Evolutionary conservation across 2,113 vertebrate genomes (phyloP), one percentile per base, ranked within the genome.

Genomic region (Corydoras sp.): DNA sequence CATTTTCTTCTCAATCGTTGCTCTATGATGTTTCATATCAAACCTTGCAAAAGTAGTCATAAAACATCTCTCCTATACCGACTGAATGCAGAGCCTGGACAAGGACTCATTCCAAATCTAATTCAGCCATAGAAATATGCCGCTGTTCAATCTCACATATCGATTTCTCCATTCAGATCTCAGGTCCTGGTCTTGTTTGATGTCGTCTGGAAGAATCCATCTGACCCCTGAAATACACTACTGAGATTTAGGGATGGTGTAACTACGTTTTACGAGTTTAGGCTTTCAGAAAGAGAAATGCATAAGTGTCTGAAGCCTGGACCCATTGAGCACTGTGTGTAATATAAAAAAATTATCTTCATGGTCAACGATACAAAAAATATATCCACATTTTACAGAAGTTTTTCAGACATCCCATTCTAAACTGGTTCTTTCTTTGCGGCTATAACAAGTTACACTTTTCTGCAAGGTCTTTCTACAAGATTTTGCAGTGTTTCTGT

Each of bases 71-170:
- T 64, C 48, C 7, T 8, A 43, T 43, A 43, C 35, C 35, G 35
- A 58, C 14, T 53, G 15, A 72, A 64, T 58, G 30, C 54, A 49
- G 18, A 51, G 24, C 59, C 50, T 12, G 7, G 61, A 54, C 14
- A 56, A 56, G 32, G 54, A 50, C 71, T 58, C 53, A 31, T 58
- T 72, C 61, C 54, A 65, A 72, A 72, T 72, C 71, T 58, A 72
- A 72, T 72, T 72, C 55, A 72, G 24, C 70, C 53, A 72, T 65
- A 72, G 10, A 18, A 15, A 64, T 55, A 72, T 56, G 53, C 51
- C 15, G 31, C 70, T 58, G 54, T 65, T 72, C 62, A 65, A 32
- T 65, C 70, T 65, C 29, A 51, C 31, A 29, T 65, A 72, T 72
- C 24, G 62, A 72, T 72, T 72, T 72, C 70, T 72, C 18, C 70